Percentiles rank a stretch among this genome's conserved stretches.
Evolutionary conservation across 2,888 invertebrate species (phyloP).

Genomic region (Erpobdella octoculata): DNA sequence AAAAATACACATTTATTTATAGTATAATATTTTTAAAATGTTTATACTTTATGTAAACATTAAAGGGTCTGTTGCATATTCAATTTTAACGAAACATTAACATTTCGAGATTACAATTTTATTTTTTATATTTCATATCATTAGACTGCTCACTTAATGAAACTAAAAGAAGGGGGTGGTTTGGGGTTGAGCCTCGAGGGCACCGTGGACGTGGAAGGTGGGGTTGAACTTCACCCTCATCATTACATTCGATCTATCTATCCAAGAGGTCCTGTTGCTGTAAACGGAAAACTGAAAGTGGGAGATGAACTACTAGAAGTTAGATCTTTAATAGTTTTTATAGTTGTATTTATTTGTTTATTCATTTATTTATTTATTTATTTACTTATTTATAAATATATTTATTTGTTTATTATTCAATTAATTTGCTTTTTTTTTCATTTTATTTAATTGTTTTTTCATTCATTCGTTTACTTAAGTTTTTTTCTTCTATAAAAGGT

Average conservation of each 20-base stretch:
- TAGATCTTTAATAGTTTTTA: slow-evolving; percentile 62
- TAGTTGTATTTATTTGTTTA: no score
- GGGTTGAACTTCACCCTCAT: slow-evolving; percentile 91
- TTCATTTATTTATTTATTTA: no score
- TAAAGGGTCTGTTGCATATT: no score
- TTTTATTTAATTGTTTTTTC: no score
- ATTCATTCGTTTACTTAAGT: no score
- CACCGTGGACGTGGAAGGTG: slow-evolving; percentile 90
- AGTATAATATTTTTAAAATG: neutral
- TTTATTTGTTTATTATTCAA: no score
- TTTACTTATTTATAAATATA: no score
- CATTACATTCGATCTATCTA: slow-evolving; percentile 95
- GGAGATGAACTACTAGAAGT: slow-evolving; percentile 91
- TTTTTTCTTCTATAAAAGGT: no score
- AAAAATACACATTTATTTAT: neutral
- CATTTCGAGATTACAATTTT: no score
- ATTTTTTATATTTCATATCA: slow-evolving; percentile 33
- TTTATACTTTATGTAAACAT: no score
- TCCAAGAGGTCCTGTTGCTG: slow-evolving; percentile 93
- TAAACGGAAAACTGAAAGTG: slow-evolving; percentile 75
- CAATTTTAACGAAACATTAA: no score
- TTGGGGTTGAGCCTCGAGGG: slow-evolving; percentile 94
- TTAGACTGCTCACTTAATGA: slow-evolving; percentile 82
- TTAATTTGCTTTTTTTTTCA: no score
- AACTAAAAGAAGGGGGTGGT: slow-evolving; percentile 80